Evolutionary conservation across 23 tunicate genomes (phyloP), one percentile per base, ranked within the genome.

Genomic region (Corella eumyota): DNA sequence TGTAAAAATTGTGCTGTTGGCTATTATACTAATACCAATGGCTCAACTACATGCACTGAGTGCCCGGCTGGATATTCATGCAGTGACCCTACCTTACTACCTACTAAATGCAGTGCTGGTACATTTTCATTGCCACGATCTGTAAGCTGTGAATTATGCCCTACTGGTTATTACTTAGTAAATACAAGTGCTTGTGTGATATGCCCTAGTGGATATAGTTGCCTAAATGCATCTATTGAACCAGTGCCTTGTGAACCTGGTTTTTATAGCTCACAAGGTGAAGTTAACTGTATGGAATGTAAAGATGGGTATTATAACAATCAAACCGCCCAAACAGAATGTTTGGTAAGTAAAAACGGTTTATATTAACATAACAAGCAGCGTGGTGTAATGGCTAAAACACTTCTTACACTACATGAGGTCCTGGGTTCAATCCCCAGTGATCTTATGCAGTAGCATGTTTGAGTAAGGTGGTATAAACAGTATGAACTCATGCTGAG

Each of bases 41-140:
- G 62, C 17, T 22, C 23, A 11, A 20, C 38, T 3, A 30, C 1
- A 9, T 79, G 87, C 59, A 53, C 67, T 51, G 77, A 40, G 6
- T 79, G 87, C 33, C 87, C 92, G 0, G 36, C 49, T 36, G 92
- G 92, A 11, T 50, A 60, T 58, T 31, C 49, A 27, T 82, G 92
- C 33, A 1, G 65, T 11, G 49, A 74, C 37, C 57, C 80, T 9
- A 13, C 86, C n/a, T 6, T 45, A 32, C 52, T 30, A 13, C 80
- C 79, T 0, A 29, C 30, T 9, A 30, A 34, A n/a, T 75, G 79
- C 44, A 56, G 46, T 21, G 57, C 60, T 26, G 94, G 84, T 6
- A 37, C 57, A 6, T 76, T 50, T 47, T 67, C 83, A 21, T 24
- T 44, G 13, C 62, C 1, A 2, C 13, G 67, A 9, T 45, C 49